phyloP scores from a whole-genome alignment of 2,113 vertebrate species.

The Callorhinus ursinus region DNA sequence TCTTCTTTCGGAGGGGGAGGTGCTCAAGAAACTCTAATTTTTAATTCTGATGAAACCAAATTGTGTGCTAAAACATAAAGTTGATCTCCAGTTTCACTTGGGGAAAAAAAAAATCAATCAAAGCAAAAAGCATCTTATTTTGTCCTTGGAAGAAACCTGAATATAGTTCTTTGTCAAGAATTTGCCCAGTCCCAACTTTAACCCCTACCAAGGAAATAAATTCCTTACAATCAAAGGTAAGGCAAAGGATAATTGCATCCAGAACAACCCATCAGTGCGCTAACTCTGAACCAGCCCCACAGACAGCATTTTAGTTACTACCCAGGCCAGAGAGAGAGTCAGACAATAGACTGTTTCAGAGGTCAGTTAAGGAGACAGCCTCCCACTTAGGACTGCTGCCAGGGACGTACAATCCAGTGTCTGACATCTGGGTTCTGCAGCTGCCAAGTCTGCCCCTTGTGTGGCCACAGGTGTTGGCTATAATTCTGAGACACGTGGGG shows the following conservation, averaged over 20 bases:
- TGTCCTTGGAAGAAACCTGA: slow-evolving; percentile 69
- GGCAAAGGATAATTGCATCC: slow-evolving; percentile 77
- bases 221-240: slow-evolving; percentile 73
- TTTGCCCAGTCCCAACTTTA: slow-evolving; percentile 66
- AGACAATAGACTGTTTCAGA: slow-evolving; percentile 17
- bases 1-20: background rate
- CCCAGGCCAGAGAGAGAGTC: slow-evolving; percentile 34
- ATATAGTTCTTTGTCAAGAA: slow-evolving; percentile 66
- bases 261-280: slow-evolving; percentile 47
- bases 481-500: slow-evolving; percentile 25
- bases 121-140: slow-evolving; percentile 73
- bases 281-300: slow-evolving; percentile 44
- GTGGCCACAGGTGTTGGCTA: slow-evolving; percentile 64
- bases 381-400: slow-evolving; percentile 59
- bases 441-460: slow-evolving; percentile 49
- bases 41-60: background rate
- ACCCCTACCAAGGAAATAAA: slow-evolving; percentile 63
- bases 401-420: slow-evolving; percentile 26
- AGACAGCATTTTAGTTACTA: slow-evolving; percentile 51
- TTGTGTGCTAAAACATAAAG: background rate
- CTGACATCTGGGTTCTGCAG: slow-evolving; percentile 61
- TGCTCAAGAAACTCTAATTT: slow-evolving; percentile 12
- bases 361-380: slow-evolving; percentile 69
- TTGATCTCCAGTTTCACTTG: background rate
- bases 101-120: slow-evolving; percentile 43